A percentile compares a stretch with the other conserved stretches of the same genome.
Evolutionary conservation across 2,888 invertebrate genomes (phyloP).

Genomic region (Platycheirus rosarum): DNA sequence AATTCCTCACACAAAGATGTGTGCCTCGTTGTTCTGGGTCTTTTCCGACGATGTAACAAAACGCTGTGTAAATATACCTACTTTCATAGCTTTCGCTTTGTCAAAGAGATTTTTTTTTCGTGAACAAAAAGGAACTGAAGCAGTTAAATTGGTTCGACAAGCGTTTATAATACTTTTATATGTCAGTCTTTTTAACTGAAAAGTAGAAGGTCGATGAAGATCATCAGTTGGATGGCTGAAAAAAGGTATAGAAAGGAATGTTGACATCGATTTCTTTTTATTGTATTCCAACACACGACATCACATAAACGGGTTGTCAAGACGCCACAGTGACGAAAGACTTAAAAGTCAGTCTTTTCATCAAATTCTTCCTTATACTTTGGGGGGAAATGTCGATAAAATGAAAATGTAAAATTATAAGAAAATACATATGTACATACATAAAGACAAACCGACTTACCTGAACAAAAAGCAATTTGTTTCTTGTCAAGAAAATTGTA

Average conservation of each 20-base stretch:
- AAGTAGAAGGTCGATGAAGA: background rate
- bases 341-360: constrained; percentile 21
- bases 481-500: too few relatives aligned
- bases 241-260: constrained; percentile 10
- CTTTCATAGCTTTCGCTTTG: constrained; percentile 43
- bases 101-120: constrained; percentile 50
- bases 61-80: constrained; percentile 54
- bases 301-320: constrained; percentile 4
- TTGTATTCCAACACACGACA: constrained; percentile 22
- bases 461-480: too few relatives aligned
- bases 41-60: constrained; percentile 47
- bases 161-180: constrained; percentile 52
- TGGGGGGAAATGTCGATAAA: too few relatives aligned
- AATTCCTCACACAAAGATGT: constrained; percentile 52
- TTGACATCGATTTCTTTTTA: constrained; percentile 25
- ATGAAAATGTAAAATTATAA: too few relatives aligned
- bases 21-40: constrained; percentile 9
- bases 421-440: too few relatives aligned
- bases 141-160: constrained; percentile 71
- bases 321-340: constrained; percentile 12
- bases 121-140: constrained; percentile 60
- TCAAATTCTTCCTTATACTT: background rate
- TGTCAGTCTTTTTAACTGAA: constrained; percentile 28
- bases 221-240: background rate
- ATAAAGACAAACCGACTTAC: too few relatives aligned